phyloP scores from a whole-genome alignment of 2,113 vertebrate genomes.

The Bombycilla garrulus region DNA sequence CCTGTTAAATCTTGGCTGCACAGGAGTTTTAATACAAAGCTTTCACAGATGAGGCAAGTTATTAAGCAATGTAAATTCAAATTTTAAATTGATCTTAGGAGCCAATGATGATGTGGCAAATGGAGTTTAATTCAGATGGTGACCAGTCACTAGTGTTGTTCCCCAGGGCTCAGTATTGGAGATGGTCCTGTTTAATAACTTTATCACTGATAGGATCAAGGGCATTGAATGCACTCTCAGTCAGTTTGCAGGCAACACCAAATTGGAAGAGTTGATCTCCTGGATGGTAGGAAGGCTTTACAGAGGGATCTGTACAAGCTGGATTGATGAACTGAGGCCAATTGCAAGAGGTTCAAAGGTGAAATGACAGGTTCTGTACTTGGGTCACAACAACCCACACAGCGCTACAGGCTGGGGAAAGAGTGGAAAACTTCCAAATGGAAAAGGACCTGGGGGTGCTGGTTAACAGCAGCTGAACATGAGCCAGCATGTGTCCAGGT shows the following conservation, averaged over 20 bases:
- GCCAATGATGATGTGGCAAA: background rate
- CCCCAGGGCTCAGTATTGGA: too few relatives aligned
- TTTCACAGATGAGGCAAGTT: background rate
- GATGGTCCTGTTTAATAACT: background rate
- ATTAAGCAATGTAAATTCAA: background rate
- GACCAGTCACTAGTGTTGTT: background rate
- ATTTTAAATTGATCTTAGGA: background rate
- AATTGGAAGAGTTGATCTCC: rapidly evolving
- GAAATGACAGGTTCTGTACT: background rate
- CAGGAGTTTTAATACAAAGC: background rate
- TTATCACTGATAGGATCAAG: rapidly evolving
- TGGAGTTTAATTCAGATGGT: background rate
- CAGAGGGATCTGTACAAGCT: background rate
- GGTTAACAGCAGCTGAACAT: background rate
- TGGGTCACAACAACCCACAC: background rate
- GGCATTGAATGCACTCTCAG: background rate
- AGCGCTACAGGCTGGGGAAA: rapidly evolving
- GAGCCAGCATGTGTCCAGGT: rapidly evolving
- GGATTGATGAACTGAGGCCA: background rate
- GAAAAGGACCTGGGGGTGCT: background rate
- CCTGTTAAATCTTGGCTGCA: background rate
- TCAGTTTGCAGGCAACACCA: background rate
- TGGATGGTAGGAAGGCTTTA: background rate
- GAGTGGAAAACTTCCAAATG: background rate
- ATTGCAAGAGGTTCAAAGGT: background rate